Base-by-base conservation (phyloP, 2,113 vertebrate genomes). In the Osmerus eperlanus region DNA sequence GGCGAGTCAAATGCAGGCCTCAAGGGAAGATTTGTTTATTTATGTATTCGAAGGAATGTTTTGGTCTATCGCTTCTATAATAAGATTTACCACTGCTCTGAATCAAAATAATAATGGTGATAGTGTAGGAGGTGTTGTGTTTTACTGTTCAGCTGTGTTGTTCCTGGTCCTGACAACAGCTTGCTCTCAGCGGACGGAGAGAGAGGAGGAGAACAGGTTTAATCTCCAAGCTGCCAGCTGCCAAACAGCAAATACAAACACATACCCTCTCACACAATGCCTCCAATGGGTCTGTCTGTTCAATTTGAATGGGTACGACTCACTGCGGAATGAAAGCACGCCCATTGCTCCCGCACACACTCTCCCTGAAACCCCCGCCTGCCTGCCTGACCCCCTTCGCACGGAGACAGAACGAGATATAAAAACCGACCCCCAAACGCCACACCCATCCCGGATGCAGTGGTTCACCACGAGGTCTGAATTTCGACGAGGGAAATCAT, bases 181-280 rank as follows among this genome's bases (percentile, higher is more conserved):
- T 25, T 61, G 65, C 59, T 47, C 41, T 5, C 41, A 47, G 41
- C 1, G 7, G 41, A 47, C 41, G 9, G 41, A 71, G 23, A 13
- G 51, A 41, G 62, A 32, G 29, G 32, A n/a, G 18, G 6, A 62
- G 58, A 72, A 67, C 56, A 52, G 52, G 47, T 76, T 71, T 73
- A 71, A 76, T 79, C 74, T 73, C 61, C 51, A 76, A 60, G 67
- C 73, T 53, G 55, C 68, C 73, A 62, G 68, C 64, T 62, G 25
- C 28, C 21, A 60, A 52, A 59, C 52, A 41, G 53, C 15, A 61
- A 58, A n/a, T 21, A 15, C 59, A 15, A 51, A 51, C 70, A 41
- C 16, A 52, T 60, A 19, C 54, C 54, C 16, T 15, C 3, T 32
- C 61, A 58, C 54, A 53, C 47, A 14, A 9, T 18, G 41, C n/a